Base-by-base conservation (phyloP, 2,113 vertebrate genomes). In the Parotia lawesii region DNA sequence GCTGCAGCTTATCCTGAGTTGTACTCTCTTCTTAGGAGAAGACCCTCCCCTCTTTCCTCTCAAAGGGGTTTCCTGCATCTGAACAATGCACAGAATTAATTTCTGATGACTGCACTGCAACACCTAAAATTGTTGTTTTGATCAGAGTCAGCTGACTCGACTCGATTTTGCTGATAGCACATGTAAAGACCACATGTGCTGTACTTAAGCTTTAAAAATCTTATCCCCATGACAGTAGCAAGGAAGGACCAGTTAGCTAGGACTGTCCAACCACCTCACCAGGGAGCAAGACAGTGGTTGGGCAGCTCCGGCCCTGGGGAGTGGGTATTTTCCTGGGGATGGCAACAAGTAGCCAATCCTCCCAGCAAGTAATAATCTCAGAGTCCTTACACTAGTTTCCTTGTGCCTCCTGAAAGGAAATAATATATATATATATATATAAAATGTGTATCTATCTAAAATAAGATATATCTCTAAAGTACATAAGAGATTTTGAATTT, bases 121-220 rank as follows among this genome's bases (percentile, higher is more conserved):
- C 21, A n/a, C 4, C 7, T 54, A 19, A 70, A 85, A 70, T 24
- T 70, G 4, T 6, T 1, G 6, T 79, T 88, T 82, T 72, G 10
- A 35, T 82, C 9, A 37, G 70, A 83, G 22, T 60, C 21, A 9
- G 5, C 25, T 13, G 4, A 31, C 21, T 73, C 7, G 50, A 12
- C 22, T 40, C 53, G 25, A 28, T 27, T 86, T 90, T 62, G 24
- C 6, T 80, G 13, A 40, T 48, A 38, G 24, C 2, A 25, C 17
- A 1, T 0, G 0, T 28, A 57, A 70, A 73, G 11, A 9, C 31
- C 19, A 17, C 1, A 19, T 40, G 14, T 54, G 6, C 0, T 3
- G 13, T 89, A 70, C 47, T 54, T 38, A 50, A 76, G 5, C 31
- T 33, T 58, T 50, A 45, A 54, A 70, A n/a, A 12, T 7, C 18